Base-by-base conservation (phyloP, 1,140 invertebrate genomes). In the Glossosoma conforme region DNA sequence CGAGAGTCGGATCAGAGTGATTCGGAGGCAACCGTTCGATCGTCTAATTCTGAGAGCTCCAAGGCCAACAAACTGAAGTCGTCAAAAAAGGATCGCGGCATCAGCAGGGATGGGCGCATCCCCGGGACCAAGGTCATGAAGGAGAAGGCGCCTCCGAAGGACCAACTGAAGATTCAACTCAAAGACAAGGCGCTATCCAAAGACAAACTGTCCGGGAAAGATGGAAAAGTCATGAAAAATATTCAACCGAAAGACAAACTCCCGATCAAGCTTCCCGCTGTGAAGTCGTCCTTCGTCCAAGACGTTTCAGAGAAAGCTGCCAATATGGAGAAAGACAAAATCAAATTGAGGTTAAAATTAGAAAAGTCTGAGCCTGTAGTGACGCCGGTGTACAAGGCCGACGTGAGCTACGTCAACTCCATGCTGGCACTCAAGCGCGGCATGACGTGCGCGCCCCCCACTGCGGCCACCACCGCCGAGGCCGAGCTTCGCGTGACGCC, bases 401-500 rank as follows among this genome's bases (percentile, higher is more conserved):
- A 90, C 62, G 80, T 88, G 4, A 85, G 84, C 30, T 87, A 85
- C 63, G 74, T 68, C 3, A 72, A 73, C 37, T 44, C 51, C 1
- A 51, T 46, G 21, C 38, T 45, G 8, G 51, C 47, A 9, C 49
- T 50, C 18, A 55, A 55, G 33, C 13, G 18, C n/a, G 45, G n/a
- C 8, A 40, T 59, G 49, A 17, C 55, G 45, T 50, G 50, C 2
- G 55, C 45, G 14, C 68, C 70, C 44, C 37, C 32, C 18, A 50
- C 44, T 25, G n/a, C 21, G 9, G 19, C 38, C 5, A 19, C 65
- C 62, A 44, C 46, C 55, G 19, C 49, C 61, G 77, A 77, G 1
- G 83, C 83, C 49, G 89, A 91, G 61, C 83, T 86, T 1, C 75
- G 89, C 48, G 90, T 94, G 14, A 91, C 91, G 17, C 91, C 91